phyloP scores from a whole-genome alignment of 23 tunicate species.

The Phallusia fumigata region DNA sequence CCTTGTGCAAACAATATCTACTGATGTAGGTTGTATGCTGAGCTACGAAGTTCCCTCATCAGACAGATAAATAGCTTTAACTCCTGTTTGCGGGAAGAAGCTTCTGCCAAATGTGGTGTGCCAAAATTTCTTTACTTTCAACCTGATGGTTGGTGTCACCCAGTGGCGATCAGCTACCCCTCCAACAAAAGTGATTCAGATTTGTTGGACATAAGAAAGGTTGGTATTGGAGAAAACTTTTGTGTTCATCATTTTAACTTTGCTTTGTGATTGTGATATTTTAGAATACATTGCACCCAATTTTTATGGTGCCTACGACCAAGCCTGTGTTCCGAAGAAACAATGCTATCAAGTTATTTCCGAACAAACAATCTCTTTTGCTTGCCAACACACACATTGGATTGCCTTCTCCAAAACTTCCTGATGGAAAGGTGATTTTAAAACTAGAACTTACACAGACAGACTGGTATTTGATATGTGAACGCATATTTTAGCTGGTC shows the following conservation, averaged over 20 bases:
- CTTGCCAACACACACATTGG: constrained; percentile 31
- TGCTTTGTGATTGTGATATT: not conserved
- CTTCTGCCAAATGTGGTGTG: constrained; percentile 9
- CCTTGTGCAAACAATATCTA: too few relatives aligned
- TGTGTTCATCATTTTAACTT: not conserved
- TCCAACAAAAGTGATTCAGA: constrained; percentile 40
- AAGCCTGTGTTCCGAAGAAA: constrained; percentile 35
- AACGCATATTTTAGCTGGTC: not conserved
- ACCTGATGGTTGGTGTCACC: constrained; percentile 53
- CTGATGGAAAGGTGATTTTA: constrained; percentile 32
- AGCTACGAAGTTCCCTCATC: not conserved
- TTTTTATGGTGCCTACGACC: constrained; percentile 2
- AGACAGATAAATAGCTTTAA: not conserved
- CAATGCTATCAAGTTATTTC: constrained; percentile 8
- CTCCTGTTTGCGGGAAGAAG: not conserved
- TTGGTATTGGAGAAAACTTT: constrained; percentile 3
- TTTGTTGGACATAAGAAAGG: constrained; percentile 42
- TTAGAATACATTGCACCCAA: constrained; percentile 36
- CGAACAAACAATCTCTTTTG: not conserved
- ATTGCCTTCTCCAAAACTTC: constrained; percentile 23
- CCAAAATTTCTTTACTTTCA: constrained; percentile 35
- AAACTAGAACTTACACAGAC: not conserved
- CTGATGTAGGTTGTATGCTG: not conserved
- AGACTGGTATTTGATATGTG: not conserved
- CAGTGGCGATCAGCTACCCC: constrained; percentile 54